These are phyloP conservation scores for Ephialtes manifestator DNA, from an alignment of 2,888 invertebrate genomes.

Conservation along the genomic window DNA sequence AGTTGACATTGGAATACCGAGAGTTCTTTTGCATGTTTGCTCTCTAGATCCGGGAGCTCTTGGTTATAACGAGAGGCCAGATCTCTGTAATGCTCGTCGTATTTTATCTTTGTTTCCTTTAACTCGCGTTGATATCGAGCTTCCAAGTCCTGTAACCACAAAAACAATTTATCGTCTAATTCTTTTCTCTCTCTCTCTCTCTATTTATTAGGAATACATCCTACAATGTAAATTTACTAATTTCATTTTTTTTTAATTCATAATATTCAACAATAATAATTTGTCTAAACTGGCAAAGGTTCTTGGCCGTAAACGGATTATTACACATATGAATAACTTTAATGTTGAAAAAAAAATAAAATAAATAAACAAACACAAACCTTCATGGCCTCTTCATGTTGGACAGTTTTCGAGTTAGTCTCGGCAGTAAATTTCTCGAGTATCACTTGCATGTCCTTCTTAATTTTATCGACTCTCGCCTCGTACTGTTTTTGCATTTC, in stretches of 20 bases:
- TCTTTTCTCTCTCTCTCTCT: too few relatives aligned
- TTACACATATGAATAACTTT: too few relatives aligned
- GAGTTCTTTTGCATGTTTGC: conserved; percentile 81
- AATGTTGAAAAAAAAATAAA: not conserved
- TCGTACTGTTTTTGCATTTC: conserved; percentile 81
- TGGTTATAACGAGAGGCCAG: conserved; percentile 78
- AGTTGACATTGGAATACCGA: conserved; percentile 81
- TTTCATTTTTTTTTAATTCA: not conserved
- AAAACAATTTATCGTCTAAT: not conserved
- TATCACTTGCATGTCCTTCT: conserved; percentile 82
- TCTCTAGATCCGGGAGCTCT: conserved; percentile 79
- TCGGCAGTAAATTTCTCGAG: conserved; percentile 80
- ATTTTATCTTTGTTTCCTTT: conserved; percentile 74
- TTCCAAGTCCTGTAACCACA: conserved; percentile 75
- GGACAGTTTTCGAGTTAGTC: conserved; percentile 74
- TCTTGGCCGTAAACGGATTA: too few relatives aligned
- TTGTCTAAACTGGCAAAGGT: too few relatives aligned
- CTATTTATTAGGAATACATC: not conserved
- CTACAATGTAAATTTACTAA: too few relatives aligned
- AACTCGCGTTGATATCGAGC: conserved; percentile 77
- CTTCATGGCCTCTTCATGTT: conserved; percentile 79
- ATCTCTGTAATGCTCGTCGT: conserved; percentile 78
- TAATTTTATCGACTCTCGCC: conserved; percentile 80
- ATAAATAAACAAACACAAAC: too few relatives aligned
- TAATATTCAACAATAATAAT: too few relatives aligned